Evolutionary conservation across 2,797 vertebrate species (phyloP).

Genomic region (Acanthornis magna): DNA sequence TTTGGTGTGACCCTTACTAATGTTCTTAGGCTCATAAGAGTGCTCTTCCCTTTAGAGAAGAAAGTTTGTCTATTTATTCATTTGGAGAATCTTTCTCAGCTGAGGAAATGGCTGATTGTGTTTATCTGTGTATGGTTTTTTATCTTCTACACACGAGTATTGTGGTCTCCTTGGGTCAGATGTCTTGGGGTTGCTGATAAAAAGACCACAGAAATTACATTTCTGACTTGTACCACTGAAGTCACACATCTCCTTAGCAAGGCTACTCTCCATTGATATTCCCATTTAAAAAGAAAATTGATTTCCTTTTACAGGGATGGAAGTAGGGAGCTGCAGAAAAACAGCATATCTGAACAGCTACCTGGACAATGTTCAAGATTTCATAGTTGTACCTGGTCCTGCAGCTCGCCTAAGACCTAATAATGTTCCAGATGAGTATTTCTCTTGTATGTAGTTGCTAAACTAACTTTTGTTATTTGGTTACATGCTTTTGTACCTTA

Average conservation of each 20-base stretch:
- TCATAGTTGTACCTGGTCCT: slow-evolving; percentile 85
- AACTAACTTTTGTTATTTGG: slow-evolving; percentile 33
- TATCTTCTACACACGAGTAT: accelerated
- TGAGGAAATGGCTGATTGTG: background rate
- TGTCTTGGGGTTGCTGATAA: background rate
- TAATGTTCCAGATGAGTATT: slow-evolving; percentile 85
- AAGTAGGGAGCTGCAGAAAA: slow-evolving; percentile 84
- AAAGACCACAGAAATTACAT: background rate
- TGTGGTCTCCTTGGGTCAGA: background rate
- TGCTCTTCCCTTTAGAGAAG: background rate
- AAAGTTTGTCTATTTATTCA: background rate
- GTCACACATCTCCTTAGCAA: background rate
- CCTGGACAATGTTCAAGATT: slow-evolving; percentile 72
- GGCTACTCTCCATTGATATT: background rate
- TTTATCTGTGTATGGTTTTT: background rate
- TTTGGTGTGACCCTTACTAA: background rate
- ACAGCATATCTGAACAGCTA: slow-evolving; percentile 80
- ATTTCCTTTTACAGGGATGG: slow-evolving; percentile 86
- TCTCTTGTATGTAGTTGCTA: slow-evolving; percentile 84
- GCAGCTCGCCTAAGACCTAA: slow-evolving; percentile 87
- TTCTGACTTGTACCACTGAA: background rate
- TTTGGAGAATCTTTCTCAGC: background rate
- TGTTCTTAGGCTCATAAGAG: background rate
- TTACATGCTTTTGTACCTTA: background rate
- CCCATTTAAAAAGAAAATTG: background rate